Evolutionary conservation across 2,888 invertebrate species (phyloP), one percentile per base, ranked within the genome.

Genomic region (Bembecia ichneumoniformis): DNA sequence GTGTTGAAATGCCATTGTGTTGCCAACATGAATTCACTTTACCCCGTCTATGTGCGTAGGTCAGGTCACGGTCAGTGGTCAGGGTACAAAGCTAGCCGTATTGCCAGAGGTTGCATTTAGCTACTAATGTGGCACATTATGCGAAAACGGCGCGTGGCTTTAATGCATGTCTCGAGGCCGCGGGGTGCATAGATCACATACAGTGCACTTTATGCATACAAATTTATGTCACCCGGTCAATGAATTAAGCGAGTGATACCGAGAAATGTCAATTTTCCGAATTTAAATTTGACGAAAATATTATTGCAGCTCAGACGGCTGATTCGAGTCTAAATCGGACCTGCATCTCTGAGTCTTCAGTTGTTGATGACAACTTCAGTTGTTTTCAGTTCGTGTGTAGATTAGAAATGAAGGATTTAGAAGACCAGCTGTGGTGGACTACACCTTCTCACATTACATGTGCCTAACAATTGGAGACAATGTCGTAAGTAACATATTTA

Each of bases 111-210:
- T 44, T 44, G 17, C 44, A 44, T n/a, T 40, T n/a, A 35, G 13
- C 43, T 44, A 15, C 44, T 16, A 16, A 15, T 44, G 17, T 44
- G 2, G 9, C 16, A 15, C 11, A 58, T 58, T 58, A 62, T 60
- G 60, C 56, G 34, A 55, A 59, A 58, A 52, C 56, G 50, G 64
- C 64, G 62, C 65, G 64, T 66, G 63, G 64, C 56, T 60, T 63
- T 65, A 64, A 68, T 67, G 56, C 56, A 49, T 53, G 65, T 66
- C 64, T 65, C 61, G 64, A 68, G 68, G 68, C 57, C 60, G 46
- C 45, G 49, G 43, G 46, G 49, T 52, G 53, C 52, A 52, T 54
- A 51, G 52, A 52, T 46, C 43, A 43, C 40, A 45, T 36, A 46
- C 48, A 36, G 14, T 14, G 15, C 35, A 43, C 46, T 43, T 46